These are phyloP conservation scores for Oxycera nigricornis DNA, from an alignment of 2,888 invertebrate genomes.

Conservation along the genomic window DNA sequence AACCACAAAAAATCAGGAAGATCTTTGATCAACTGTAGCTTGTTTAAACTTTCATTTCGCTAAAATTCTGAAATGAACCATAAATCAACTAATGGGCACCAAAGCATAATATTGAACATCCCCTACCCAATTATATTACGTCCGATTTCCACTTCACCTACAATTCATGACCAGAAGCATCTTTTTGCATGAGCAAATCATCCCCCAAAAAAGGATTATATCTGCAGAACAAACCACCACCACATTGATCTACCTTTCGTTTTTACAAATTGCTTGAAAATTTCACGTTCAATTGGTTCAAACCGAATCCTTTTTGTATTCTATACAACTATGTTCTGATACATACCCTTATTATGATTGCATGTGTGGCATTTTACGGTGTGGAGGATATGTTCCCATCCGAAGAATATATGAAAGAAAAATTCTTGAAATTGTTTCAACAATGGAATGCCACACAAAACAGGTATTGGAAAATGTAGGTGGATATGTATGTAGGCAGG, in stretches of 20 bases:
- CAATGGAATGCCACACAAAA: not conserved
- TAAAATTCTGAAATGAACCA: too few relatives aligned
- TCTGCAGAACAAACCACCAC: conserved; percentile 10
- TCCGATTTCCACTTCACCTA: too few relatives aligned
- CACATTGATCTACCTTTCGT: conserved; percentile 33
- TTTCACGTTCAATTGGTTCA: conserved; percentile 11
- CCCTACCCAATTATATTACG: too few relatives aligned
- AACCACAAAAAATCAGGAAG: too few relatives aligned
- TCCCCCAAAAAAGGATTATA: conserved; percentile 22
- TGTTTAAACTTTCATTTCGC: too few relatives aligned
- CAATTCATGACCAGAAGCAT: too few relatives aligned
- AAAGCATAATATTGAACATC: too few relatives aligned
- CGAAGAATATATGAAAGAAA: not conserved
- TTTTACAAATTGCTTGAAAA: conserved; percentile 33
- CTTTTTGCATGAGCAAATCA: not conserved
- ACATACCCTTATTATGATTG: not conserved
- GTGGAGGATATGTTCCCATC: not conserved
- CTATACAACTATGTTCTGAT: not conserved
- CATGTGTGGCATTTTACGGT: not conserved
- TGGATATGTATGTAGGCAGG: not conserved
- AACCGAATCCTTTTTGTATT: conserved; percentile 3
- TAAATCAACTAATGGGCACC: too few relatives aligned
- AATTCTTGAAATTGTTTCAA: conserved; percentile 16
- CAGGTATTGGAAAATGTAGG: not conserved
- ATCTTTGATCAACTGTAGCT: too few relatives aligned